Evolutionary conservation across 2,888 invertebrate species (phyloP).

Genomic region (Drepanosiphum platanoidis): DNA sequence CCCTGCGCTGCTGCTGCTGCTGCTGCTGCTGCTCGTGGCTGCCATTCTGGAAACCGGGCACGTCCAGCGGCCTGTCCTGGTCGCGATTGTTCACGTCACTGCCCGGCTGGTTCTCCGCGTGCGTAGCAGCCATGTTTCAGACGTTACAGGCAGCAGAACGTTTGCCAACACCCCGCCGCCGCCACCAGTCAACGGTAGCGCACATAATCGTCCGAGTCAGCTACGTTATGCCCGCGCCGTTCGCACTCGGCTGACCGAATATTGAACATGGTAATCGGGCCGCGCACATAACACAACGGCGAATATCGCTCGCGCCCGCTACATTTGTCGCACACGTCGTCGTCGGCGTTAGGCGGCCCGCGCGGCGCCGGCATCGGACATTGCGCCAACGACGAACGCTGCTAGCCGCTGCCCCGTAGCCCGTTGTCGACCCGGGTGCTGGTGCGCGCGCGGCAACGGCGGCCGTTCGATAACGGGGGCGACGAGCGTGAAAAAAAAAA

Average conservation of each 20-base stretch:
- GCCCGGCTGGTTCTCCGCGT: constrained; percentile 84
- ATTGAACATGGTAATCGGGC: constrained; percentile 49
- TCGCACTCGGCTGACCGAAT: constrained; percentile 58
- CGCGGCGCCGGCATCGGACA: constrained; percentile 58
- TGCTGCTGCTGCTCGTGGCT: constrained; percentile 39
- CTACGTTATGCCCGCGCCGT: constrained; percentile 60
- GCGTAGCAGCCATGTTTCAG: constrained; percentile 86
- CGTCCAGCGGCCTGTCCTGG: constrained; percentile 56
- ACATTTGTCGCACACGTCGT: constrained; percentile 18
- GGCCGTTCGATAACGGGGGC: constrained; percentile 29
- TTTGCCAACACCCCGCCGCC: constrained; percentile 62
- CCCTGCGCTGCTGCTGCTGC: constrained; percentile 31
- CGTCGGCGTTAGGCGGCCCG: no score
- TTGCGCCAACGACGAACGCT: constrained; percentile 36
- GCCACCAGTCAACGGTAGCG: constrained; percentile 59
- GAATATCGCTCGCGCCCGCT: constrained; percentile 19
- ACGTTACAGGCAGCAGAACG: constrained; percentile 61
- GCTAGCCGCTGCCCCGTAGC: background rate
- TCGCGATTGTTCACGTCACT: constrained; percentile 65
- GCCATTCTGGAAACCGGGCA: constrained; percentile 59
- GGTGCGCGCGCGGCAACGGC: constrained; percentile 20
- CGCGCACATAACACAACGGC: constrained; percentile 21
- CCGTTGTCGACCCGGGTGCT: no score
- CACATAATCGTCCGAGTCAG: constrained; percentile 45
- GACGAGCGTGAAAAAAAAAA: background rate